Evolutionary conservation across 2,113 vertebrate species (phyloP), one percentile per base, ranked within the genome.

Genomic region (Tretioscincus oriximinensis): DNA sequence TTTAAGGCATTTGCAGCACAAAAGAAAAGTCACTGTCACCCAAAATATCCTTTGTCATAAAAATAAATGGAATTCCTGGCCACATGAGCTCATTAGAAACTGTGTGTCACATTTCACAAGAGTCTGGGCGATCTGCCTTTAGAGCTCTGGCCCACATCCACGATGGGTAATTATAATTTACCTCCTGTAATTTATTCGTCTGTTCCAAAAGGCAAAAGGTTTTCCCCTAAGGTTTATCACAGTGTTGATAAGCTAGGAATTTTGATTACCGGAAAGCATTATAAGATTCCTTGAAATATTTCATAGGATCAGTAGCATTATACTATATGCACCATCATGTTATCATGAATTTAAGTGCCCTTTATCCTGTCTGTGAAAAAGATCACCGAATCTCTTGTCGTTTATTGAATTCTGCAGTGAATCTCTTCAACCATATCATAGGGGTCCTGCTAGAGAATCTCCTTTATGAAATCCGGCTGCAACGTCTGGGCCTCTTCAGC

Each of bases 51-150:
- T 76, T 73, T 69, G 6, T 65, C 18, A 69, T 45, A 68, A 49
- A 75, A 16, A 2, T 29, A 41, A 2, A 26, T 21, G 76, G 63
- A 3, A 67, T 10, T 64, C 69, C n/a, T 72, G 72, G 74, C 78
- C 58, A 3, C 16, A 0, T 69, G 77, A 6, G 76, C 22, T 76
- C 16, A 28, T 78, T 74, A 69, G 69, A 79, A 73, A 69, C 22
- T 9, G 31, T 35, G 65, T 26, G 64, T 49, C 45, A 47, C 77
- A 68, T 79, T 83, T 64, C 85, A 78, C 76, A 74, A 72, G 82
- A 45, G 66, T 14, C 83, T 73, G 54, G 74, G 70, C 51, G 1
- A 76, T 0, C 58, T 66, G 8, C 18, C 83, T 47, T 22, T 14
- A 0, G 0, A 2, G 73, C 51, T 60, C 64, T 75, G 11, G 82